Base-by-base conservation (phyloP, 2,797 vertebrate species). In the Peromyscus attwateri region DNA sequence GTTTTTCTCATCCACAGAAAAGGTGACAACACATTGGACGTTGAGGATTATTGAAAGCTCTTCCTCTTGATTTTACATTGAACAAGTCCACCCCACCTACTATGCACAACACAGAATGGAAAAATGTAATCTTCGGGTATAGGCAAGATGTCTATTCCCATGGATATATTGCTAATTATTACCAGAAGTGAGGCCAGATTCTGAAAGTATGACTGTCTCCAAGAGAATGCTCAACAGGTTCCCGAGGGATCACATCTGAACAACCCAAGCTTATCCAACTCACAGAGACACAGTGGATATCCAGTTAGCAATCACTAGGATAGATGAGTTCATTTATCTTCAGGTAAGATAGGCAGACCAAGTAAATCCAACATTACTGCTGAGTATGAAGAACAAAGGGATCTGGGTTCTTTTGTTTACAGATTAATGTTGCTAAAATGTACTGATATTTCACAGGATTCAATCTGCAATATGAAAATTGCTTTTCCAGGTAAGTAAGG, bases 121-220 rank as follows among this genome's bases (percentile, higher is more conserved):
- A 95, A 97, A 87, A 68, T 93, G 14, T 73, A 96, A 94, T 90
- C 73, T 96, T 89, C 31, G 62, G 19, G 19, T 75, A 31, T 77
- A 96, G 62, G 34, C 12, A 6, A n/a, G 34, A n/a, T 75, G 55
- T 79, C 66, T 94, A 13, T 64, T 92, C 23, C 31, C 12, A 96
- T 17, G 70, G 49, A 94, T 96, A 76, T 64, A 40, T 19, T 93
- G 31, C 40, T 95, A 62, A 87, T 91, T 84, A 57, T 88, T 64
- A 80, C 21, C 46, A 90, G 52, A 17, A 70, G 0, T 87, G 79
- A 94, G 81, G 37, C 57, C 76, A 90, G 55, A 46, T 11, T 68
- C 57, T 57, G 4, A 31, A 92, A 85, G 68, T 27, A 82, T 0
- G 21, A 88, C 46, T 5, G 19, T 25, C 60, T 70, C 5, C 6